Conservation (phyloP, 1,140 invertebrate species). For the Aleiodes sp. region DNA sequence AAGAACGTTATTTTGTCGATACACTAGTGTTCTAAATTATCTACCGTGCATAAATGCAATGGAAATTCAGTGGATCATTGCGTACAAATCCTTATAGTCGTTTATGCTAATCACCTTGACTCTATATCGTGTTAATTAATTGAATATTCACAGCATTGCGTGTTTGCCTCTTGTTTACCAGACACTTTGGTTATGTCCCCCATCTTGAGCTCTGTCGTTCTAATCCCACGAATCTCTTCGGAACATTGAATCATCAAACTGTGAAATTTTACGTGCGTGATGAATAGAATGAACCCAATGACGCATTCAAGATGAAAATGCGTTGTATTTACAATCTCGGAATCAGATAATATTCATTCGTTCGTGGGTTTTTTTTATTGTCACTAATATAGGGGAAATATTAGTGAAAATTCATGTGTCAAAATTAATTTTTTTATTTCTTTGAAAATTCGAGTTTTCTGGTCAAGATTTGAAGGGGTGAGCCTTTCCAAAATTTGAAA, state of each 20-base stretch:
- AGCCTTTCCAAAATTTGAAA: no score
- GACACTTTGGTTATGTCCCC: conserved; percentile 34
- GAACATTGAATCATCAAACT: conserved; percentile 12
- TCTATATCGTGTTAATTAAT: conserved; percentile 47
- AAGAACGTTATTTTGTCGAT: neutral
- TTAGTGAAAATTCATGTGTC: no score
- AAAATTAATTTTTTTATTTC: no score
- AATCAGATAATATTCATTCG: conserved; percentile 12
- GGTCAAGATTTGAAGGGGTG: no score
- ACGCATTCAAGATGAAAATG: neutral
- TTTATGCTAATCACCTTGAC: conserved; percentile 42
- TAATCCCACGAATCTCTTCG: neutral
- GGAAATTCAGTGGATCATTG: no score
- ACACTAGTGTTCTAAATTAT: neutral
- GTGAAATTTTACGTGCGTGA: neutral
- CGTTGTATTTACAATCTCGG: neutral
- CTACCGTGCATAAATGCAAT: neutral
- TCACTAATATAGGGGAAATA: no score
- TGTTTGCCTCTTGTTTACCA: conserved; percentile 29
- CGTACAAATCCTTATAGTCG: no score
- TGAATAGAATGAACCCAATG: neutral
- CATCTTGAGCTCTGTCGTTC: conserved; percentile 2
- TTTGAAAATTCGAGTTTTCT: no score
- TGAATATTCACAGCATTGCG: conserved; percentile 43
- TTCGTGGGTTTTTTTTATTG: no score